These are phyloP conservation scores for Incurvaria masculella DNA, from an alignment of 2,888 invertebrate species.

Conservation along the genomic window DNA sequence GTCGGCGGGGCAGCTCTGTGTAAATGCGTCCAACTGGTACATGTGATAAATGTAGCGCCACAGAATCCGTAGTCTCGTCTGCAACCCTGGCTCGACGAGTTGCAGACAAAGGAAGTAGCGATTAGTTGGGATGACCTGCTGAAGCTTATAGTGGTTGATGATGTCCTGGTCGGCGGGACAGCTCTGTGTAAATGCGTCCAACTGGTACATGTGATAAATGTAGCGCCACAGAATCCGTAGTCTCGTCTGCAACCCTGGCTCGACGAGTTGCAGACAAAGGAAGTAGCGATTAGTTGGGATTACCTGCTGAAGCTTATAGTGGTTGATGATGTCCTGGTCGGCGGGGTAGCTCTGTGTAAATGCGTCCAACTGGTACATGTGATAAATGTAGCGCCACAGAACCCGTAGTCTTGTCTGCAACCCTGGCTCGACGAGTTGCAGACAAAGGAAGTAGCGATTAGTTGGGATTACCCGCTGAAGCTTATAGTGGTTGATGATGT, in stretches of 20 bases:
- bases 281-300: too few species aligned
- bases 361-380: conserved; percentile 98
- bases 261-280: too few species aligned
- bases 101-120: too few species aligned
- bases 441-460: too few species aligned
- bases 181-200: conserved; percentile 97
- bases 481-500: conserved; percentile 99
- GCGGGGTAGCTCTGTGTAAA: conserved; percentile 98
- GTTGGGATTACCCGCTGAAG: conserved; percentile 72
- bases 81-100: too few species aligned
- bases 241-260: conserved; percentile 63
- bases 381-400: conserved; percentile 97
- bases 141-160: conserved; percentile 97
- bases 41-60: conserved; percentile 99
- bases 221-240: conserved; percentile 92
- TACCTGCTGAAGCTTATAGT: conserved; percentile 95
- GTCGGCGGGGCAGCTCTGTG: conserved; percentile 97
- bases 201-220: conserved; percentile 97
- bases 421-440: too few species aligned
- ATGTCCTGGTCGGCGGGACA: conserved; percentile 99
- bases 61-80: conserved; percentile 72
- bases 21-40: conserved; percentile 98
- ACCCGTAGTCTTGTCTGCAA: conserved; percentile 67
- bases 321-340: conserved; percentile 99
- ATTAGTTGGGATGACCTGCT: too few species aligned